Evolutionary conservation across 2,113 vertebrate species (phyloP), one percentile per base, ranked within the genome.

Genomic region (Pitta sordida): DNA sequence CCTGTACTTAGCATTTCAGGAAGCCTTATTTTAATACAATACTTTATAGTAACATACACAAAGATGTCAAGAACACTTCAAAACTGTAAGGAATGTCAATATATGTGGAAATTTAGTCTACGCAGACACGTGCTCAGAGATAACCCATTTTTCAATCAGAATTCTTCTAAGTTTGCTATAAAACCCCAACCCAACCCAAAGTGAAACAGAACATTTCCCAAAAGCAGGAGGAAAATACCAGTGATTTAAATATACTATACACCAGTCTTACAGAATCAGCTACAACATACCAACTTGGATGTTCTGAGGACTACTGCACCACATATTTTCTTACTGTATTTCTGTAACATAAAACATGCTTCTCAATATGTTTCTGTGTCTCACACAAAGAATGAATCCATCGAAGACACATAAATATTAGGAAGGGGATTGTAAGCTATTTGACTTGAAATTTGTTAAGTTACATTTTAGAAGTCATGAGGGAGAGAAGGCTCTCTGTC

Each of bases 401-500:
- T 6, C 87, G 60, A 83, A 90, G 74, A 85, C 46, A 44, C 19
- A 11, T 36, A 44, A 78, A 75, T n/a, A 73, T 34, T 79, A 10
- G 63, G 51, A 78, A n/a, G 84, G 36, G 41, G 30, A 79, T 9
- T 71, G 41, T 5, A 76, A 27, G 34, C 6, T 74, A 88, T 94
- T 94, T 76, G n/a, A 91, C 65, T 94, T 90, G 69, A 88, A 95
- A 96, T 80, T 71, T 59, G 32, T 79, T 94, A 93, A 88, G 86
- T 86, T 96, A 96, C 91, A 94, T 67, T 97, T 96, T 94, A 97
- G 70, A 69, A 86, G 79, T 71, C 85, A 73, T 90, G 78, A 79
- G 94, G 86, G 85, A 74, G 93, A 89, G 34, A 91, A 55, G 14
- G 63, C 60, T 90, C 37, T 74, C 86, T 75, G 65, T 77, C 69